These are phyloP conservation scores for Spongilla lacustris DNA, from an alignment of 37 sponge, comb jelly and placozoan species.

Conservation along the genomic window DNA sequence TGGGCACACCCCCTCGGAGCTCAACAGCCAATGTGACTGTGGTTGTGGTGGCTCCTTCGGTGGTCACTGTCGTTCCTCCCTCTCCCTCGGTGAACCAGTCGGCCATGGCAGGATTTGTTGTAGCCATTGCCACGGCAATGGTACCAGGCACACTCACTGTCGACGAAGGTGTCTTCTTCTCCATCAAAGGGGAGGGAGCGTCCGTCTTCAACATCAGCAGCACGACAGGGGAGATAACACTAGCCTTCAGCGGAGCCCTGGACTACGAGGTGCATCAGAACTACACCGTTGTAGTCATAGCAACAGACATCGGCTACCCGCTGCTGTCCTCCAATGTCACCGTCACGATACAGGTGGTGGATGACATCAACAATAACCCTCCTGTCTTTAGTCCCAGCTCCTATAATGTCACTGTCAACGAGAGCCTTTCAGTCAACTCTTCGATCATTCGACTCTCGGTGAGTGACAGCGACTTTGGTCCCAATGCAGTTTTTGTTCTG, in stretches of 20 bases:
- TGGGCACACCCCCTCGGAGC: constrained; percentile 48
- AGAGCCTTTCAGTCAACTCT: constrained; percentile 12
- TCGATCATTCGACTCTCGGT: constrained; percentile 4
- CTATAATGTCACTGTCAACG: constrained; percentile 29
- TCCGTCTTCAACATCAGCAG: constrained; percentile 6
- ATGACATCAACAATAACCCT: constrained; percentile 55
- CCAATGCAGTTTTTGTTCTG: constrained; percentile 32
- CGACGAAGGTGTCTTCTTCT: not conserved
- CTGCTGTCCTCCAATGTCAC: constrained; percentile 31
- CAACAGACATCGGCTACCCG: constrained; percentile 55
- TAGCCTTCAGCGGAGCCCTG: not conserved
- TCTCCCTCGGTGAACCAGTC: constrained; percentile 7
- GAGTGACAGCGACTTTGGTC: constrained; percentile 31
- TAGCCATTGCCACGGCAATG: constrained; percentile 3
- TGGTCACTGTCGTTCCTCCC: not conserved
- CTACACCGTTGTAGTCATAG: constrained; percentile 47
- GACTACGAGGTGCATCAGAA: constrained; percentile 22
- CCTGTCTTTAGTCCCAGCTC: constrained; percentile 39
- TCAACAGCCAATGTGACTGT: constrained; percentile 42
- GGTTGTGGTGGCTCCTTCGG: constrained; percentile 33
- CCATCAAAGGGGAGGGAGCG: constrained; percentile 21
- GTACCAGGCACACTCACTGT: constrained; percentile 7
- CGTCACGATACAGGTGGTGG: constrained; percentile 8
- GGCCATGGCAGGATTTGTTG: constrained; percentile 1
- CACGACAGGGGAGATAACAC: constrained; percentile 23